phyloP scores from a whole-genome alignment of 2,888 invertebrate species.

The Brachypalpus laphriformis region DNA sequence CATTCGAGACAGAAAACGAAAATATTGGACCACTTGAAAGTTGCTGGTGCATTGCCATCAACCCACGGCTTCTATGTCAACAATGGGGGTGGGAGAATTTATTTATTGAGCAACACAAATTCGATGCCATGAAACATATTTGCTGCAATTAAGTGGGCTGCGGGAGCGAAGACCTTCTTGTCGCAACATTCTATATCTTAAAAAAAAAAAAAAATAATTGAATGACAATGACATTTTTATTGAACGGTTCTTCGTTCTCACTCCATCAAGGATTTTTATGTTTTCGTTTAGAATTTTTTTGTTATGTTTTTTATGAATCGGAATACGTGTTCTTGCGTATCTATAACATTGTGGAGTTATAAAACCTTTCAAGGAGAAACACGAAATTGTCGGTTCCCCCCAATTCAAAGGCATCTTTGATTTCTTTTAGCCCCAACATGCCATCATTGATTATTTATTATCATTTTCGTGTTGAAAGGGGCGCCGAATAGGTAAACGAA shows the following conservation, averaged over 20 bases:
- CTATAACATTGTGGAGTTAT: not conserved
- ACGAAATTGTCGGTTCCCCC: not conserved
- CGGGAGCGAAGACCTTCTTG: not conserved
- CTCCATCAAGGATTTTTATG: slow-evolving; percentile 30
- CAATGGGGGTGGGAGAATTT: slow-evolving; percentile 27
- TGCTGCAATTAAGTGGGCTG: not conserved
- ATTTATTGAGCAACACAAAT: slow-evolving; percentile 20
- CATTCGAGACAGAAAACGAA: slow-evolving; percentile 9
- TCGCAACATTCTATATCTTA: not conserved
- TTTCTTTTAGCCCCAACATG: slow-evolving; percentile 3
- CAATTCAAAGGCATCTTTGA: not conserved
- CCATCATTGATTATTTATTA: slow-evolving; percentile 32
- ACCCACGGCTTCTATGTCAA: not conserved
- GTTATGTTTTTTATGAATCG: not conserved
- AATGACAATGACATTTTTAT: slow-evolving; percentile 65
- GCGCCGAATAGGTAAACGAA: slow-evolving; percentile 42
- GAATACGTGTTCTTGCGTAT: not conserved
- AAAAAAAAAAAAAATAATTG: slow-evolving; percentile 37
- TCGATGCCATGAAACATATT: slow-evolving; percentile 14
- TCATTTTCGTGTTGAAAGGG: not conserved
- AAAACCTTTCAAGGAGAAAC: not conserved
- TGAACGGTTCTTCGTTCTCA: slow-evolving; percentile 46
- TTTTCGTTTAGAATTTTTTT: not conserved
- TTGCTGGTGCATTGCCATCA: not conserved
- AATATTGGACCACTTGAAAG: slow-evolving; percentile 26